Base-by-base conservation (phyloP, 2,888 invertebrate genomes). In the Diarsia brunnea region DNA sequence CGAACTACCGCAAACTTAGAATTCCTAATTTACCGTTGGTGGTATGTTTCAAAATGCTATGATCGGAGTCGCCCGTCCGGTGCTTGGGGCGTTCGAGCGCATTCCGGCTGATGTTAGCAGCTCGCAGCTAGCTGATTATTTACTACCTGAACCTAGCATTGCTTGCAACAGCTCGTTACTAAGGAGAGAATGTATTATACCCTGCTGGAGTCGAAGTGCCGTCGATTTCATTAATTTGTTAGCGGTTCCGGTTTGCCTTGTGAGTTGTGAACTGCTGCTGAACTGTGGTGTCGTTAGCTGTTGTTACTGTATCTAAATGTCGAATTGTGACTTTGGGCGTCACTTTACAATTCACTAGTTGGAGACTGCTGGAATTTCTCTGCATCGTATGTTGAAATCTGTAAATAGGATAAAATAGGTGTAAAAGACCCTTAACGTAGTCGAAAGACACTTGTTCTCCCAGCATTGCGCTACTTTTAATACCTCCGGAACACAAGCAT, bases 81-180 rank as follows among this genome's bases (percentile, higher is more conserved):
- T 31, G 81, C 85, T 81, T 69, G 65, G 60, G 75, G 83, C 75
- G 51, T 64, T 64, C 51, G 86, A 84, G 76, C 88, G 85, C 90
- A 92, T 92, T 92, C 91, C 91, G 87, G 87, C 82, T 88, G 87
- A 80, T 82, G 84, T 80, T 55, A 64, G 69, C 53, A 75, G 53
- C 87, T 55, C 58, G 69, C 53, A 75, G 53, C 87, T 88, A 89
- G 89, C 90, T 90, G 89, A 89, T 89, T 90, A 90, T 89, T 90
- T 88, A 89, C 84, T 84, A 80, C 76, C 76, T 82, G 73, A 78
- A 85, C 75, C 76, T 73, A 82, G 60, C 61, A 82, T 84, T 80
- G 60, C 76, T 73, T 63, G 47, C 69, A 80, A 78, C 38, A 8
- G 16, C 68, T 81, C 66, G 79, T 78, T 82, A 77, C 61, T 73